phyloP scores from a whole-genome alignment of 2,113 vertebrate species.

The Cettia cetti region DNA sequence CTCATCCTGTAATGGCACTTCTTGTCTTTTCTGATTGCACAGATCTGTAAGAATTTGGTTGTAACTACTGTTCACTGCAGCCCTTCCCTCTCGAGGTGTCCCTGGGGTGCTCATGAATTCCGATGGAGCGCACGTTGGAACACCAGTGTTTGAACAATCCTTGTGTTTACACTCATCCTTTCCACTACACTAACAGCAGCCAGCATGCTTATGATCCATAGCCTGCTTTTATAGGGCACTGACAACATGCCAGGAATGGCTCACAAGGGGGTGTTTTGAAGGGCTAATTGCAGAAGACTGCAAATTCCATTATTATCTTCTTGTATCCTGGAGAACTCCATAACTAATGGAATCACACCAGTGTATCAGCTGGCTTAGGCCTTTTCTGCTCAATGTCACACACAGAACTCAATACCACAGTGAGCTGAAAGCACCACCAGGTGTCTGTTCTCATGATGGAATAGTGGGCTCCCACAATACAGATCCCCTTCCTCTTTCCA shows the following conservation, averaged over 20 bases:
- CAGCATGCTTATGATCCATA: background rate
- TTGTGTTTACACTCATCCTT: background rate
- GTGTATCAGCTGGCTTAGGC: background rate
- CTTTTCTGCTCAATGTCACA: background rate
- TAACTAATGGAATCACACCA: background rate
- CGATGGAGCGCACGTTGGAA: accelerated
- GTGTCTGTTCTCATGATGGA: background rate
- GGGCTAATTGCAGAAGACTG: background rate
- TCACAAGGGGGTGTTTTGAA: background rate
- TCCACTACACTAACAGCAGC: background rate
- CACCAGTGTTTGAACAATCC: background rate
- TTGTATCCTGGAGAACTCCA: background rate
- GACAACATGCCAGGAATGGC: background rate
- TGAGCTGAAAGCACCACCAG: background rate
- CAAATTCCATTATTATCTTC: background rate
- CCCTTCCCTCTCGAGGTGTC: background rate
- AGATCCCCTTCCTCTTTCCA: background rate
- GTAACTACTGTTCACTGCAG: background rate
- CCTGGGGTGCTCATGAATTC: background rate
- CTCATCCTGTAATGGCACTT: background rate
- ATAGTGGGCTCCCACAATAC: background rate
- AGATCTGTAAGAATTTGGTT: background rate
- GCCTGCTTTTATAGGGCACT: background rate
- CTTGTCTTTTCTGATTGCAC: background rate
- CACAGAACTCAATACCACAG: background rate